Evolutionary conservation across 2,113 vertebrate genomes (phyloP).

Genomic region (Abramis brama): DNA sequence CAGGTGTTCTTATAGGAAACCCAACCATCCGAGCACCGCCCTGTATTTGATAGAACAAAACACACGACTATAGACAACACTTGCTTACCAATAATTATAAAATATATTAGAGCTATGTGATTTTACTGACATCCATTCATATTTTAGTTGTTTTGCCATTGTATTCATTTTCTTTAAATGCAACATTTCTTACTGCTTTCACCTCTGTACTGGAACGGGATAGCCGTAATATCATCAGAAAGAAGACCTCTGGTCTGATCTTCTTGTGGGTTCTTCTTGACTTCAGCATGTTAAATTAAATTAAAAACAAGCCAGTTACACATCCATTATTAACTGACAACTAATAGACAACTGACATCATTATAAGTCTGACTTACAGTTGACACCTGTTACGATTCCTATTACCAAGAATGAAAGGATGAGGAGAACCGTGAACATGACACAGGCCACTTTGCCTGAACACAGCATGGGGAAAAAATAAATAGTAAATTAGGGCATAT

Average conservation of each 20-base stretch:
- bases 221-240: neutral
- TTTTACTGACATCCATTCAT: neutral
- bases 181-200: neutral
- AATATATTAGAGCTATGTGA: neutral
- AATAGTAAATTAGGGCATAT: neutral
- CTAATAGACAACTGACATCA: neutral
- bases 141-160: neutral
- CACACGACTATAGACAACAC: neutral
- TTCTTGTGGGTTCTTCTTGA: neutral
- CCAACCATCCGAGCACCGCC: constrained; percentile 14
- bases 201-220: constrained; percentile 10
- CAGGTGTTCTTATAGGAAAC: constrained; percentile 2
- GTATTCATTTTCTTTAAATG: neutral
- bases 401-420: constrained; percentile 30
- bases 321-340: neutral
- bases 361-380: constrained; percentile 19
- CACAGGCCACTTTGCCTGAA: constrained; percentile 37
- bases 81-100: neutral
- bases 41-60: constrained; percentile 2
- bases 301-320: neutral
- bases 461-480: neutral
- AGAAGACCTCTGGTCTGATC: constrained; percentile 25
- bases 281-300: neutral
- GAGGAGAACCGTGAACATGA: constrained; percentile 26
- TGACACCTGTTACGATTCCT: constrained; percentile 38